phyloP scores from a whole-genome alignment of 2,888 invertebrate genomes.

The Limnephilus lunatus region DNA sequence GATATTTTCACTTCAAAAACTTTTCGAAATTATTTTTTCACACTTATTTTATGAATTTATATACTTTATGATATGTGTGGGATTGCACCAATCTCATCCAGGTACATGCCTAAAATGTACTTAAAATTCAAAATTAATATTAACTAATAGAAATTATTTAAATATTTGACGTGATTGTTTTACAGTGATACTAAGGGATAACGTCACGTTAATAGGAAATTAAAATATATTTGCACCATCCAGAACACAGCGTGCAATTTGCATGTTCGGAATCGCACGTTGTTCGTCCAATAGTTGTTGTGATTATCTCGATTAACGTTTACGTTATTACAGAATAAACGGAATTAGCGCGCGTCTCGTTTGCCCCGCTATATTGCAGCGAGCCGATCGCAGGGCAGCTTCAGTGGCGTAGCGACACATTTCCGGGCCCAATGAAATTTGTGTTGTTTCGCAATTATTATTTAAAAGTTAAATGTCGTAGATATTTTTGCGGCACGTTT shows the following conservation, averaged over 20 bases:
- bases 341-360: conserved; percentile 28
- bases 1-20: too few relatives aligned
- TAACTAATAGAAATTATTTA: too few relatives aligned
- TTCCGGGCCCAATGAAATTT: neutral
- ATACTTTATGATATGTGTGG: too few relatives aligned
- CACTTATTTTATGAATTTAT: too few relatives aligned
- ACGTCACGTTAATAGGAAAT: neutral
- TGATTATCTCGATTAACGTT: conserved; percentile 18
- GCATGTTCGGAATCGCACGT: neutral
- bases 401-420: neutral
- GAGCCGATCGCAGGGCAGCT: neutral
- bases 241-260: neutral
- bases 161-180: too few relatives aligned
- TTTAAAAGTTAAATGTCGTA: too few relatives aligned
- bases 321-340: conserved; percentile 39
- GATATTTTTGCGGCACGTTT: too few relatives aligned
- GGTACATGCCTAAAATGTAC: too few relatives aligned
- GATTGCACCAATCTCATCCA: too few relatives aligned
- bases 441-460: too few relatives aligned
- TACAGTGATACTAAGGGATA: neutral
- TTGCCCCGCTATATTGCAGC: conserved; percentile 9
- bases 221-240: neutral
- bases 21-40: too few relatives aligned
- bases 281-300: neutral
- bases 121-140: too few relatives aligned